Evolutionary conservation across 2,113 vertebrate genomes (phyloP).

Genomic region (Heteronetta atricapilla): DNA sequence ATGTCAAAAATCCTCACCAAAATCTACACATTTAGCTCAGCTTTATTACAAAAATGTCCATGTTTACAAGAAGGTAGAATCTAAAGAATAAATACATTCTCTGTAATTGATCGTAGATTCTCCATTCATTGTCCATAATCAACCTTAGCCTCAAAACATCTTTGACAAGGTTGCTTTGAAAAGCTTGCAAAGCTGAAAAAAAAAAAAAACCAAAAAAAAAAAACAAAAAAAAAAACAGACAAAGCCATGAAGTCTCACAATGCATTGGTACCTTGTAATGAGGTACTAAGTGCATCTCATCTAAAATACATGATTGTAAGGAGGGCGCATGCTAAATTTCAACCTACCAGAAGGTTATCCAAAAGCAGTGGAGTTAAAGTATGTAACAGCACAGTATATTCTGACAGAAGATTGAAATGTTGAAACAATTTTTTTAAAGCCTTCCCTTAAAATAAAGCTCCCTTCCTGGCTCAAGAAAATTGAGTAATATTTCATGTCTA

Average conservation of each 20-base stretch:
- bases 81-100: not conserved
- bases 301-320: constrained; percentile 2
- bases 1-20: not conserved
- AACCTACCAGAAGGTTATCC: not conserved
- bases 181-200: not conserved
- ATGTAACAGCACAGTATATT: not conserved
- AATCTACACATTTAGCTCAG: not conserved
- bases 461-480: constrained; percentile 38
- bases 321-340: not conserved
- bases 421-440: constrained; percentile 47
- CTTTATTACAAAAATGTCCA: not conserved
- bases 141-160: not conserved
- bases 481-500: constrained; percentile 52
- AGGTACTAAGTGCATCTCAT: not conserved
- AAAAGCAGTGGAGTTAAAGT: not conserved
- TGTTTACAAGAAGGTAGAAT: not conserved
- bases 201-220: too few relatives aligned
- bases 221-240: not conserved
- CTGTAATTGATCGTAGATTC: not conserved
- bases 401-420: constrained; percentile 47
- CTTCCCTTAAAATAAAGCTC: constrained; percentile 45
- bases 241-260: not conserved
- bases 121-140: not conserved
- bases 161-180: not conserved
- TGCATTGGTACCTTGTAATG: not conserved